Conservation (phyloP, 2,797 vertebrate species). For the Squalus acanthias region DNA sequence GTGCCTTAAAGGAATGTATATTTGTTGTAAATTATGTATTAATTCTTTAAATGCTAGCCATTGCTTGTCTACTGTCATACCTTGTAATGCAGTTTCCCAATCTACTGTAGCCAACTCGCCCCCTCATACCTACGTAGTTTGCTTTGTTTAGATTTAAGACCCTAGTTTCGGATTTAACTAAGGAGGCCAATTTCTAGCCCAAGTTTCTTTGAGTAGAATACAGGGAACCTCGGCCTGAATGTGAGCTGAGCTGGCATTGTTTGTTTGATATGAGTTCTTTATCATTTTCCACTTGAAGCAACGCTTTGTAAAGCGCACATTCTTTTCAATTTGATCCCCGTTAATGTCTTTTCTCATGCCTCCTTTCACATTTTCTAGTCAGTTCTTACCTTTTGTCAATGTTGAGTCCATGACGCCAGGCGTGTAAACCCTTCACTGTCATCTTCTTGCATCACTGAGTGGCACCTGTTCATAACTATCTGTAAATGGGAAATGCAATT, state of each 20-base stretch:
- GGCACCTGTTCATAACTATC: neutral
- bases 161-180: no score
- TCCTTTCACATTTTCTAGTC: no score
- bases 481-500: constrained; percentile 1
- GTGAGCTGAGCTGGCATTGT: neutral
- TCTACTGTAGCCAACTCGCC: no score
- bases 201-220: neutral
- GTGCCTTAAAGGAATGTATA: no score
- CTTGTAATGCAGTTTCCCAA: no score
- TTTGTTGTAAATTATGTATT: no score
- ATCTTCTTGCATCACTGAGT: neutral
- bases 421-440: constrained; percentile 17
- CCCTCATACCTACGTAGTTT: no score
- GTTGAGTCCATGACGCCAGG: neutral
- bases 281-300: neutral
- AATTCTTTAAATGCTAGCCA: no score
- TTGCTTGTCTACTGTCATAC: no score
- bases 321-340: neutral
- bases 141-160: no score
- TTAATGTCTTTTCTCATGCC: neutral
- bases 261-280: neutral
- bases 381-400: neutral
- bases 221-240: neutral
- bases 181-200: no score
- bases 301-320: neutral